Evolutionary conservation across 2,888 invertebrate genomes (phyloP), one percentile per base, ranked within the genome.

Genomic region (Hartigia nigra): DNA sequence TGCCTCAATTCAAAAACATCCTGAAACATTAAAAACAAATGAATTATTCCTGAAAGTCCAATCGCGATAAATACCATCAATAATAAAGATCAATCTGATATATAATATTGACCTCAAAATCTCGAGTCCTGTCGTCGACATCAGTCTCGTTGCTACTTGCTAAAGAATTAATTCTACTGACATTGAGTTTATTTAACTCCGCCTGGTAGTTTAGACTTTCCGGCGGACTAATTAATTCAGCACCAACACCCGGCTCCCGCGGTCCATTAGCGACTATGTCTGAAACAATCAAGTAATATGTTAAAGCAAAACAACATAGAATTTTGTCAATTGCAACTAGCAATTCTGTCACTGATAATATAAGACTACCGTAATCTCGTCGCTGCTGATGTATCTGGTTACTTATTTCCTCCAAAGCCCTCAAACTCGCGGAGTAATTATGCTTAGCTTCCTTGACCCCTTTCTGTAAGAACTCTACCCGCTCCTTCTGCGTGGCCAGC

Each of bases 361-460:
- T 9, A 9, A 23, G 2, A 23, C 1, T 91, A 90, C 86, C 94
- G 92, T 94, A 94, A 76, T 94, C 94, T 77, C 93, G 92, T 12
- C 95, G 93, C 88, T 94, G 94, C 89, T 93, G 92, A 90, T 98
- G 97, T 84, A 98, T 98, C 89, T 98, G 97, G 92, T 98, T 97
- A 12, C 98, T 98, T 81, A 98, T 98, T 85, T 95, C 95, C 91
- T 98, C 98, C 37, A 98, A 93, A 82, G 96, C 95, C 84, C 95
- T 95, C 74, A 98, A 93, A 0, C 98, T 96, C 81, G 95, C 95
- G 1, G 97, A 94, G 92, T 98, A 98, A 75, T 95, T 94, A 82
- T 92, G 93, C 91, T 98, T 98, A 1, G 97, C 95, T 87, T 94
- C 94, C 31, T 94, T 93, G 75, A 98, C 96, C 77, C 96, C 95